Percentiles rank a stretch among this genome's conserved stretches.
Evolutionary conservation across 2,888 invertebrate genomes (phyloP).

Genomic region (Ophion ellenae): DNA sequence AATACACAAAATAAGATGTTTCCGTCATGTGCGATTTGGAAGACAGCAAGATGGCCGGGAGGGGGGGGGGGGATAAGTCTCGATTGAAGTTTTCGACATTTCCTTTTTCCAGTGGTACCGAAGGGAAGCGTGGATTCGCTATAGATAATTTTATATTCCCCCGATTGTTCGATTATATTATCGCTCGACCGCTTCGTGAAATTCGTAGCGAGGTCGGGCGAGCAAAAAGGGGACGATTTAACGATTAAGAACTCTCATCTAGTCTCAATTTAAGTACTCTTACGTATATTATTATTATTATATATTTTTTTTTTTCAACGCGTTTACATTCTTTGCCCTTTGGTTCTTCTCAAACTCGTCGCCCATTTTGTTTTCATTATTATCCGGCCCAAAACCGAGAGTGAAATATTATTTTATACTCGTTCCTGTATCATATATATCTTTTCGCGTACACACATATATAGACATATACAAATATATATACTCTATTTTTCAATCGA

Average conservation of each 20-base stretch:
- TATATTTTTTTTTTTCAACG: slow-evolving; percentile 39
- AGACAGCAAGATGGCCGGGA: slow-evolving; percentile 14
- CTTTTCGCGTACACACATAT: slow-evolving; percentile 4
- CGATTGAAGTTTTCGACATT: slow-evolving; percentile 14
- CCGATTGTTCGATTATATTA: slow-evolving; percentile 58
- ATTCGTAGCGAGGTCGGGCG: background rate
- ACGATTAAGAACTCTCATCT: slow-evolving; percentile 67
- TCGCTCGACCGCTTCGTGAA: slow-evolving; percentile 71
- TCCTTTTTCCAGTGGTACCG: background rate
- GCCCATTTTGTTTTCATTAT: slow-evolving; percentile 1
- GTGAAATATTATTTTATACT: slow-evolving; percentile 33
- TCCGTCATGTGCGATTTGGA: slow-evolving; percentile 51
- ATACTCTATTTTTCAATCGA: slow-evolving; percentile 53
- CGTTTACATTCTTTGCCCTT: slow-evolving; percentile 33
- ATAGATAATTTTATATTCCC: slow-evolving; percentile 32
- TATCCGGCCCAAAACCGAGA: background rate
- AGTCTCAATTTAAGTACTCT: slow-evolving; percentile 66
- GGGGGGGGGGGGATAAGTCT: slow-evolving; percentile 21
- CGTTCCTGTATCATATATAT: slow-evolving; percentile 43
- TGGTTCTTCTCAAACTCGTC: slow-evolving; percentile 5
- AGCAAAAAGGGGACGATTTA: slow-evolving; percentile 45
- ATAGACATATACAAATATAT: background rate
- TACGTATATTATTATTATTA: slow-evolving; percentile 52
- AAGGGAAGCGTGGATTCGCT: slow-evolving; percentile 28
- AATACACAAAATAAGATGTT: slow-evolving; percentile 31